Percentiles rank a stretch among this genome's conserved stretches.
Evolutionary conservation across 2,797 vertebrate genomes (phyloP).

Genomic region (Enteromius afrohamiltoni): DNA sequence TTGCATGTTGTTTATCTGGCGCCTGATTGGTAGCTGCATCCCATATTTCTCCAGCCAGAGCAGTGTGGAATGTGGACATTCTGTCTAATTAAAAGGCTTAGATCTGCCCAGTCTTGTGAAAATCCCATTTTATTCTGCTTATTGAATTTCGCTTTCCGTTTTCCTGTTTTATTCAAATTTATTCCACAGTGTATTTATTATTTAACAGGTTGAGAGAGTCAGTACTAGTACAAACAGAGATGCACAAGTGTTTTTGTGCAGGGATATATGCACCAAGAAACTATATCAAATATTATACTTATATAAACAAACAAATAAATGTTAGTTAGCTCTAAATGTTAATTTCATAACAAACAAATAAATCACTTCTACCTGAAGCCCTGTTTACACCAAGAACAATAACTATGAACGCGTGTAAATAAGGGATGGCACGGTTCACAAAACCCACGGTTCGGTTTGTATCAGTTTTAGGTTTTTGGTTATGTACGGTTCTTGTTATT

Average conservation of each 20-base stretch:
- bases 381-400: too few relatives aligned
- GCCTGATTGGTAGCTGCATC: neutral
- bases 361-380: too few relatives aligned
- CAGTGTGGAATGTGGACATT: slow-evolving; percentile 38
- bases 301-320: too few relatives aligned
- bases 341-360: too few relatives aligned
- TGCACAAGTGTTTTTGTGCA: neutral
- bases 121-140: slow-evolving; percentile 72
- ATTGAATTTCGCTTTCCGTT: slow-evolving; percentile 69
- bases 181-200: slow-evolving; percentile 61
- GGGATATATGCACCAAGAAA: neutral
- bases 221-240: neutral
- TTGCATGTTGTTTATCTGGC: slow-evolving; percentile 12
- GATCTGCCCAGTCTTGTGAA: slow-evolving; percentile 67
- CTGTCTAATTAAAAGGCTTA: slow-evolving; percentile 72
- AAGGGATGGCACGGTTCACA: too few relatives aligned
- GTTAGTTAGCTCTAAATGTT: too few relatives aligned
- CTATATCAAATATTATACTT: neutral
- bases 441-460: too few relatives aligned
- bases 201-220: neutral
- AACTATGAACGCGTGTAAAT: too few relatives aligned
- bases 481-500: too few relatives aligned
- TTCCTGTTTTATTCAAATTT: slow-evolving; percentile 74
- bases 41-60: slow-evolving; percentile 4
- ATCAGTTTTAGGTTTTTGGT: too few relatives aligned